Percentiles rank a stretch among this genome's conserved stretches.
phyloP scores from a whole-genome alignment of 2,113 vertebrate species.

The Oreochromis tanganicae region DNA sequence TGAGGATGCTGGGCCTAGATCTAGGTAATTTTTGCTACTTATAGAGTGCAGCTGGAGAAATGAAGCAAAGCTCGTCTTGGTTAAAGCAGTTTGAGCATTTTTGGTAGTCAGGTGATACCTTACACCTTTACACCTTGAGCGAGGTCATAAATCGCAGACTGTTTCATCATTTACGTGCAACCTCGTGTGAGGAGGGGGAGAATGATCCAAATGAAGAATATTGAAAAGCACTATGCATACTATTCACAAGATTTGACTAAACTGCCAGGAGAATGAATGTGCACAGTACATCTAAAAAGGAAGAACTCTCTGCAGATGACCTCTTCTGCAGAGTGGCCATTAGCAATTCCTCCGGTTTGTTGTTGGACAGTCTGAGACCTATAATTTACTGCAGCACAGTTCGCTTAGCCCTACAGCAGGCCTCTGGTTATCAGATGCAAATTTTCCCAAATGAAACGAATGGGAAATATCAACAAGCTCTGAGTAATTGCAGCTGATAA shows the following conservation, averaged over 20 bases:
- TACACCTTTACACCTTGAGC: not conserved
- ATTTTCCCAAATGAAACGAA: slow-evolving; percentile 68
- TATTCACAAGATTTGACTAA: not conserved
- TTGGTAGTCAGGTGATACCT: not conserved
- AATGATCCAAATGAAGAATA: not conserved
- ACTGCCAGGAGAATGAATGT: not conserved
- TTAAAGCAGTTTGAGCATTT: not conserved
- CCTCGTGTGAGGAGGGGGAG: not conserved
- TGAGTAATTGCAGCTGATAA: slow-evolving; percentile 69
- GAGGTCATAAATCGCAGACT: not conserved
- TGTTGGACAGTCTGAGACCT: slow-evolving; percentile 36
- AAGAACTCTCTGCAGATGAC: slow-evolving; percentile 9
- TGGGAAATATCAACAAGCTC: slow-evolving; percentile 68
- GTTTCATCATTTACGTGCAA: not conserved
- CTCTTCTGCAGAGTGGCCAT: slow-evolving; percentile 24
- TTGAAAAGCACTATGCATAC: not conserved
- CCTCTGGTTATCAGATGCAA: slow-evolving; percentile 65
- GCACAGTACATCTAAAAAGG: not conserved
- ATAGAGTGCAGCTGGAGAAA: not conserved
- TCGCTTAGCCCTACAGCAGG: slow-evolving; percentile 60
- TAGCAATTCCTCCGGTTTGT: slow-evolving; percentile 31
- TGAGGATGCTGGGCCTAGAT: not conserved
- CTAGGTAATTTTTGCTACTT: not conserved
- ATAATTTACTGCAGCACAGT: slow-evolving; percentile 41
- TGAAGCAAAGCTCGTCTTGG: not conserved